Percentiles rank a stretch among this genome's conserved stretches.
phyloP scores from a whole-genome alignment of 2,888 invertebrate species.

The Melolontha melolontha region DNA sequence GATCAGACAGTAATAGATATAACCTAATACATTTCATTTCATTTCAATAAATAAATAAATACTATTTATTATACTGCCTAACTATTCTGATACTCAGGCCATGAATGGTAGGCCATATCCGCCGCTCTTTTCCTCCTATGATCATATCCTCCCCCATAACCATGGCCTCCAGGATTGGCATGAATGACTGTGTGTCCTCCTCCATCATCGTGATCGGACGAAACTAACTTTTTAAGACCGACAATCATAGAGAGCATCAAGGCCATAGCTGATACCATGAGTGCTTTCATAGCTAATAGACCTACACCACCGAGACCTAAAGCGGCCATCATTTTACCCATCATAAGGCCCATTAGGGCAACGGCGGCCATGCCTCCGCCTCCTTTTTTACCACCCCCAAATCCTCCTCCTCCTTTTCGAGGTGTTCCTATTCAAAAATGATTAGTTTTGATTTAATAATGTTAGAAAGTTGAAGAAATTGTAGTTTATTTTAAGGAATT shows the following conservation, averaged over 20 bases:
- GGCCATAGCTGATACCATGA: slow-evolving; percentile 75
- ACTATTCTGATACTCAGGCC: slow-evolving; percentile 62
- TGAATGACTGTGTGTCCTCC: slow-evolving; percentile 68
- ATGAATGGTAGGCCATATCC: slow-evolving; percentile 64
- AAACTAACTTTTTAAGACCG: slow-evolving; percentile 78
- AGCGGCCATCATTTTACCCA: slow-evolving; percentile 82
- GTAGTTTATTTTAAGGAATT: neutral
- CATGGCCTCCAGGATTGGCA: slow-evolving; percentile 60
- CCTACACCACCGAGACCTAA: slow-evolving; percentile 81
- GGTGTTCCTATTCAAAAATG: slow-evolving; percentile 69
- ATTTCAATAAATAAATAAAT: slow-evolving; percentile 49
- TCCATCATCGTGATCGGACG: slow-evolving; percentile 67
- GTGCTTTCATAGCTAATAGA: slow-evolving; percentile 79
- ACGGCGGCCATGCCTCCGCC: slow-evolving; percentile 68
- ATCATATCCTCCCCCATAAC: slow-evolving; percentile 68
- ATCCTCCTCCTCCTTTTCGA: slow-evolving; percentile 45
- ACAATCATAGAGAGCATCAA: slow-evolving; percentile 81
- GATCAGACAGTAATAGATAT: slow-evolving; percentile 3
- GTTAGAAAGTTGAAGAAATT: neutral
- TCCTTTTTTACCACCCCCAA: slow-evolving; percentile 71
- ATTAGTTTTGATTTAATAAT: too few relatives aligned
- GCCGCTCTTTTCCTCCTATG: slow-evolving; percentile 65
- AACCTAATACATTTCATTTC: slow-evolving; percentile 45
- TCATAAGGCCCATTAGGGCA: slow-evolving; percentile 76
- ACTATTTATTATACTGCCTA: slow-evolving; percentile 42